Conservation (phyloP, 1,140 invertebrate species). For the Drosophila nannoptera region DNA sequence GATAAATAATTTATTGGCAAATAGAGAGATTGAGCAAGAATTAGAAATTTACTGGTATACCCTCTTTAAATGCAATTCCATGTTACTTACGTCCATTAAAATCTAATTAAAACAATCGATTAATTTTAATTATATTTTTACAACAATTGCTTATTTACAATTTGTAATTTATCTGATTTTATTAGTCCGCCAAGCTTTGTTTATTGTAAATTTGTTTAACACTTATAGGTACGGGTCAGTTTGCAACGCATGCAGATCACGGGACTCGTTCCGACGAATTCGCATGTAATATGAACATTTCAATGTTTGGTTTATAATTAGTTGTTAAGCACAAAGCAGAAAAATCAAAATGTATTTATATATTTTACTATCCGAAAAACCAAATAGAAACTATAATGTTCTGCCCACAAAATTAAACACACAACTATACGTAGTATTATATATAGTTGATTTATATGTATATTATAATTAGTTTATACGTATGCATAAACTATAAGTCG, state of each 20-base stretch:
- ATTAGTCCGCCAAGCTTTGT: conserved; percentile 14
- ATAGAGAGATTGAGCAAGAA: conserved; percentile 1
- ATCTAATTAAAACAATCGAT: conserved; percentile 41
- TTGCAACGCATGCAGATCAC: neutral
- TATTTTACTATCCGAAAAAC: conserved; percentile 21
- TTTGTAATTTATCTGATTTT: conserved; percentile 14
- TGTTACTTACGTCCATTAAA: conserved; percentile 70
- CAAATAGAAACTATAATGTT: conserved; percentile 23
- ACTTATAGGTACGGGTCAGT: neutral
- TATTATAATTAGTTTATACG: conserved; percentile 56
- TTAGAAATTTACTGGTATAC: conserved; percentile 33
- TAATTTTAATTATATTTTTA: conserved; percentile 40
- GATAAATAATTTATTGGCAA: too few species aligned
- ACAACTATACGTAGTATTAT: conserved; percentile 69
- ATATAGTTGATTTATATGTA: conserved; percentile 68
- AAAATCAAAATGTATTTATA: conserved; percentile 62
- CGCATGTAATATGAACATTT: conserved; percentile 25
- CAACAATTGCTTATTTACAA: conserved; percentile 13
- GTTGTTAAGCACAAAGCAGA: conserved; percentile 56
- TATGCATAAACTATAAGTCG: conserved; percentile 37
- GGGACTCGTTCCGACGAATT: conserved; percentile 29
- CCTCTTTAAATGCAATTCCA: conserved; percentile 47
- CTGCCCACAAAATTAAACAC: conserved; percentile 40
- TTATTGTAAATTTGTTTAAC: conserved; percentile 39
- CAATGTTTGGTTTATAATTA: conserved; percentile 43